Conservation (phyloP, 2,113 vertebrate genomes). For the Burhinus bistriatus region DNA sequence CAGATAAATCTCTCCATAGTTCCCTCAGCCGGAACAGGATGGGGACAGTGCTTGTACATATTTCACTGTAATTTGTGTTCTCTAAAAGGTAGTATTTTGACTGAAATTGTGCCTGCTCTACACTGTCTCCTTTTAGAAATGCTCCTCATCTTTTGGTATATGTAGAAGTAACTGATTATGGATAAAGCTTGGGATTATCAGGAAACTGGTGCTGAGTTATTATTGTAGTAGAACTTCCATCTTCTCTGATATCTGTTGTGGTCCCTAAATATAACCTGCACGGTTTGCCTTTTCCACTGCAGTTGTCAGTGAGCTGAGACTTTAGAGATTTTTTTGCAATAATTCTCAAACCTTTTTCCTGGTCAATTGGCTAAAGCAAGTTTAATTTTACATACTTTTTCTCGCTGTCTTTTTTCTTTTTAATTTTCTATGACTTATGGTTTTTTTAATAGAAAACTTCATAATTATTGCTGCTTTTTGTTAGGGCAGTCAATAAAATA, state of each 20-base stretch:
- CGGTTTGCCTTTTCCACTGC: neutral
- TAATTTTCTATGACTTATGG: accelerated
- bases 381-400: neutral
- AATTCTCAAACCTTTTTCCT: neutral
- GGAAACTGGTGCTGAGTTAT: neutral
- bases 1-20: neutral
- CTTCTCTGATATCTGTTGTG: neutral
- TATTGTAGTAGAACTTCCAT: neutral
- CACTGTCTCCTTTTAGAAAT: neutral
- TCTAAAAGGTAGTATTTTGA: neutral
- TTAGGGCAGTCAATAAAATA: neutral
- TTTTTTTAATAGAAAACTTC: neutral
- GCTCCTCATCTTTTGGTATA: neutral
- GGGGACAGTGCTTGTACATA: neutral
- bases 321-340: neutral
- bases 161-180: neutral
- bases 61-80: neutral
- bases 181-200: neutral
- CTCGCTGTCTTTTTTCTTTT: neutral
- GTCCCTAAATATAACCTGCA: neutral
- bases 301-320: neutral
- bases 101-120: neutral
- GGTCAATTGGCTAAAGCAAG: neutral
- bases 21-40: neutral
- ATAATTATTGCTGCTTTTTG: neutral